Percentiles rank a stretch among this genome's conserved stretches.
Evolutionary conservation across 2,888 invertebrate species (phyloP).

Genomic region (Diogma glabrata): DNA sequence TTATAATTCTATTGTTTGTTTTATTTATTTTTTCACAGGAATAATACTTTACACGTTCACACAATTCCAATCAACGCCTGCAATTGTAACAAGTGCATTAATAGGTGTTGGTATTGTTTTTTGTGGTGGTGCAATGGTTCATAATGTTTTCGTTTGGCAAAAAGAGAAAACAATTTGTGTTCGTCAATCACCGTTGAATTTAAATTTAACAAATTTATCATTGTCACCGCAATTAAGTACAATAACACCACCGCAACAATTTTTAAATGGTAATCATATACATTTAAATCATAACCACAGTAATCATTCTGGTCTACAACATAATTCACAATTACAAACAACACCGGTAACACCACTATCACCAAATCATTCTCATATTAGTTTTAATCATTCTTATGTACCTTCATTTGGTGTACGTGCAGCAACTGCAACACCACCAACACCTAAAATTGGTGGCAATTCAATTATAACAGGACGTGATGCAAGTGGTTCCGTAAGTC

Average conservation of each 20-base stretch:
- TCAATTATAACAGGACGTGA: conserved; percentile 30
- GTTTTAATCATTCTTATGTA: conserved; percentile 32
- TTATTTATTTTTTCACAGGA: conserved; percentile 55
- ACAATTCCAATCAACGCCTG: conserved; percentile 84
- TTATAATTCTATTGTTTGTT: neutral
- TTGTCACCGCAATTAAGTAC: conserved; percentile 26
- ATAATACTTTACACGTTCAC: conserved; percentile 87
- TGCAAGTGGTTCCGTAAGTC: conserved; percentile 51
- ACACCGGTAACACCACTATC: conserved; percentile 36
- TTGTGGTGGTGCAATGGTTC: conserved; percentile 87
- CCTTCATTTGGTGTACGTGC: conserved; percentile 30
- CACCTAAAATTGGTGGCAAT: conserved; percentile 28
- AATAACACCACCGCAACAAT: conserved; percentile 25
- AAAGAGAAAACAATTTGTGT: conserved; percentile 78
- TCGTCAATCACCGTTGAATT: conserved; percentile 29
- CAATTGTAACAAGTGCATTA: conserved; percentile 79
- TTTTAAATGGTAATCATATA: conserved; percentile 19
- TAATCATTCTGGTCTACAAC: conserved; percentile 21
- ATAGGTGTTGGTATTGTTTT: conserved; percentile 86
- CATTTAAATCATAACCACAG: conserved; percentile 19
- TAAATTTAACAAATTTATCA: conserved; percentile 33
- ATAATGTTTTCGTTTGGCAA: conserved; percentile 92
- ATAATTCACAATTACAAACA: conserved; percentile 22
- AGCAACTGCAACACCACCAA: conserved; percentile 36
- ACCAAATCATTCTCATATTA: conserved; percentile 37